A percentile compares a stretch with the other conserved stretches of the same genome.
phyloP scores from a whole-genome alignment of 2,113 vertebrate species.

The Mus spicilegus region DNA sequence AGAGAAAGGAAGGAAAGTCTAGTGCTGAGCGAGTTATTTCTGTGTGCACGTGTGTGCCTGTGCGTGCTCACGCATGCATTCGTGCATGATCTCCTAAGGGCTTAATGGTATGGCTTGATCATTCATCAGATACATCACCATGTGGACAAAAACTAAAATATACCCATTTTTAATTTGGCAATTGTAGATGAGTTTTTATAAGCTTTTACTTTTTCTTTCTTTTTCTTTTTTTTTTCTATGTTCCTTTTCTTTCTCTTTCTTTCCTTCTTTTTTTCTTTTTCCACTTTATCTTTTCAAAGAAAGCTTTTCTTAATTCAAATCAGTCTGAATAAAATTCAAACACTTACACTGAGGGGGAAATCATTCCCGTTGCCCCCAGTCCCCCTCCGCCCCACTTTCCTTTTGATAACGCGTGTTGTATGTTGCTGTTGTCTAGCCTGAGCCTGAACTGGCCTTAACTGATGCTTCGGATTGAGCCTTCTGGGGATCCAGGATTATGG shows the following conservation, averaged over 20 bases:
- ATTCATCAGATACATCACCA: slow-evolving; percentile 6
- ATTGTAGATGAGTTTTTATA: slow-evolving; percentile 46
- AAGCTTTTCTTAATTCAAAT: slow-evolving; percentile 34
- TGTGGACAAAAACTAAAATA: background rate
- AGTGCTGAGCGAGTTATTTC: background rate
- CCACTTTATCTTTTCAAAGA: background rate
- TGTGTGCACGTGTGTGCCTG: background rate
- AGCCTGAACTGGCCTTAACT: background rate
- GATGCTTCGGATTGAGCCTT: background rate
- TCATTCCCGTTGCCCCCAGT: background rate
- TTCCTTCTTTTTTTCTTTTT: too few relatives aligned
- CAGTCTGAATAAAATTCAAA: slow-evolving; percentile 52
- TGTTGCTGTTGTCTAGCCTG: background rate
- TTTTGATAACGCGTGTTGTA: fast-evolving
- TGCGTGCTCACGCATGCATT: too few relatives aligned
- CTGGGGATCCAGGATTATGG: background rate
- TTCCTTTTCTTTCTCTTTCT: too few relatives aligned
- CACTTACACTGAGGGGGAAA: slow-evolving; percentile 27
- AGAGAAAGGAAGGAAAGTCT: background rate
- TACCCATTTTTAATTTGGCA: background rate
- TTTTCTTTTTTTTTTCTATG: too few relatives aligned
- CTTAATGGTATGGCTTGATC: background rate
- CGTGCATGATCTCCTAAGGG: too few relatives aligned
- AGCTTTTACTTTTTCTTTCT: background rate
- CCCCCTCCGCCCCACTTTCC: background rate